phyloP scores from a whole-genome alignment of 1,140 invertebrate genomes.

The Heliconius congener region DNA sequence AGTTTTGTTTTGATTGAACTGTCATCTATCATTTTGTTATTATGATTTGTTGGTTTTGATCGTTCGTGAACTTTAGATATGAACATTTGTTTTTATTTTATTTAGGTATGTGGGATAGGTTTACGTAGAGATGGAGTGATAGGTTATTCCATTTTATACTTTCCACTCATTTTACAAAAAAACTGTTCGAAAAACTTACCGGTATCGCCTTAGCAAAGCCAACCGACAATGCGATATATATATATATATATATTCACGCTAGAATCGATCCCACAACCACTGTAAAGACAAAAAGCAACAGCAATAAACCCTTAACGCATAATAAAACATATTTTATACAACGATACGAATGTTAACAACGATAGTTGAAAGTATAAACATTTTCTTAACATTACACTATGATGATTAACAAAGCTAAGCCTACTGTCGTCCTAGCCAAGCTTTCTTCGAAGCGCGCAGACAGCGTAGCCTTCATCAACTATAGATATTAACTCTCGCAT shows the following conservation, averaged over 20 bases:
- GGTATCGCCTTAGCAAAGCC: neutral
- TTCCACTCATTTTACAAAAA: neutral
- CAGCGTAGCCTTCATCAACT: constrained; percentile 4
- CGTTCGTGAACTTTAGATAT: neutral
- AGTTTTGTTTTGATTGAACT: neutral
- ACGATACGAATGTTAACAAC: neutral
- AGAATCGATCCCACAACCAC: neutral
- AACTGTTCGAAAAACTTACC: neutral
- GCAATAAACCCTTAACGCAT: no score
- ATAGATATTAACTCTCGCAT: constrained; percentile 26
- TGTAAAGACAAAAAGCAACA: neutral
- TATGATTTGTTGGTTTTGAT: neutral
- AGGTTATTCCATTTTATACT: neutral
- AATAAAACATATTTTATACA: neutral
- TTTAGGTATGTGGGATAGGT: no score
- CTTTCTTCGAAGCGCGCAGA: neutral
- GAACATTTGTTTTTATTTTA: neutral
- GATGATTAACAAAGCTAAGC: neutral
- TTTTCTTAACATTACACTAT: neutral
- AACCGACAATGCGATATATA: no score
- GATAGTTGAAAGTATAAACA: neutral
- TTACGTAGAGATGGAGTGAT: no score
- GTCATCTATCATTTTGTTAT: neutral
- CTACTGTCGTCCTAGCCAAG: neutral
- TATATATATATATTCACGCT: neutral